phyloP scores from a whole-genome alignment of 2,888 invertebrate genomes.

The Pachydiplax longipennis region DNA sequence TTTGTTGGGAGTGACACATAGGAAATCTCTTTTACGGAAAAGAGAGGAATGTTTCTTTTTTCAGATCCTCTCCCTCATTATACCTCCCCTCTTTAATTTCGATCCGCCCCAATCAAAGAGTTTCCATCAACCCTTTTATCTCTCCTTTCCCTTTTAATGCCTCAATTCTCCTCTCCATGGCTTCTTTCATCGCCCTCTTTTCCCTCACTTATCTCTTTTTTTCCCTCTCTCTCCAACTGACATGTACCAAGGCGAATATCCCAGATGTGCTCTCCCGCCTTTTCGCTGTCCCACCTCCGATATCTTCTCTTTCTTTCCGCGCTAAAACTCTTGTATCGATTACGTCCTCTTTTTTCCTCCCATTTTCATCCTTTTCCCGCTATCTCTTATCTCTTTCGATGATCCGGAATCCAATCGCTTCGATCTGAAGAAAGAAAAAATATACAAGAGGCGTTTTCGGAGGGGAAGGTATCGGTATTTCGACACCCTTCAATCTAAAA shows the following conservation, averaged over 20 bases:
- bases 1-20: no score
- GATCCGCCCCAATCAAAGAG: constrained; percentile 5
- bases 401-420: constrained; percentile 38
- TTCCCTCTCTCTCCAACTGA: neutral
- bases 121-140: constrained; percentile 1
- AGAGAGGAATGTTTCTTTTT: no score
- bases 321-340: constrained; percentile 43
- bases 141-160: neutral
- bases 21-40: no score
- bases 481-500: constrained; percentile 44
- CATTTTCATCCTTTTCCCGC: neutral
- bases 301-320: neutral
- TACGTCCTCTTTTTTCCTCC: neutral
- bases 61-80: no score
- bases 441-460: neutral
- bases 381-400: constrained; percentile 33
- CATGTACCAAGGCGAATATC: constrained; percentile 1
- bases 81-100: neutral
- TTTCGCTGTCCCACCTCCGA: constrained; percentile 1
- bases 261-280: constrained; percentile 31
- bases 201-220: neutral
- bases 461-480: constrained; percentile 7
- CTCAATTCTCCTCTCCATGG: neutral
- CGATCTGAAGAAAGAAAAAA: constrained; percentile 7
- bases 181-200: neutral